Percentiles rank a stretch among this genome's conserved stretches.
phyloP scores from a whole-genome alignment of 2,888 invertebrate species.

The Zele albiditarsus region DNA sequence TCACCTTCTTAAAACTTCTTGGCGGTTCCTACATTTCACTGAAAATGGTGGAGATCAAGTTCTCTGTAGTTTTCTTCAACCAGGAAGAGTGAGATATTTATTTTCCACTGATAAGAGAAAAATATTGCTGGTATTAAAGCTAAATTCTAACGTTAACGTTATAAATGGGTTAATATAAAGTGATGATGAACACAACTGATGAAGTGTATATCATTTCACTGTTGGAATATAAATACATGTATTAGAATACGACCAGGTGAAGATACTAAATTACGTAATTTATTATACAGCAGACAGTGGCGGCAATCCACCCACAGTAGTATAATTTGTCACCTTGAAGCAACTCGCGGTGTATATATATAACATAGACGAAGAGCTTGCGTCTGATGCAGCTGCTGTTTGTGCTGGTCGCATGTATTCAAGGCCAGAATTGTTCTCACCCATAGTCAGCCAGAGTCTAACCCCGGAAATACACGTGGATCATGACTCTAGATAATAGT shows the following conservation, averaged over 20 bases:
- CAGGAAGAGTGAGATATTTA: background rate
- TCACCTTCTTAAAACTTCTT: slow-evolving; percentile 22
- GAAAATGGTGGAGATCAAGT: slow-evolving; percentile 10
- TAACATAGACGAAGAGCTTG: slow-evolving; percentile 15
- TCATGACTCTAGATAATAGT: slow-evolving; percentile 65
- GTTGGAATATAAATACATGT: background rate
- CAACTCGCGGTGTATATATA: slow-evolving; percentile 14
- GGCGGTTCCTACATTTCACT: slow-evolving; percentile 5
- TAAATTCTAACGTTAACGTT: background rate
- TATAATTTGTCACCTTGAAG: slow-evolving; percentile 36
- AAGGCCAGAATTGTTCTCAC: slow-evolving; percentile 37
- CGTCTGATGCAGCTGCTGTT: slow-evolving; percentile 8
- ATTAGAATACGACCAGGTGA: background rate
- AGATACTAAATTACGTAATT: background rate
- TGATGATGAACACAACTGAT: background rate
- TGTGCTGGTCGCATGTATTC: background rate
- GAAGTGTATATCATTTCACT: background rate
- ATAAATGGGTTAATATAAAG: background rate
- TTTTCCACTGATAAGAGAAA: background rate
- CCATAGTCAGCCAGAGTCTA: slow-evolving; percentile 24
- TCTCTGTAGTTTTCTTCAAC: background rate
- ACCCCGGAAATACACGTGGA: slow-evolving; percentile 57
- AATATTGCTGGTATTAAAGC: background rate
- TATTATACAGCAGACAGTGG: background rate
- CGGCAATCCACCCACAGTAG: slow-evolving; percentile 15